These are phyloP conservation scores for Spizaetus ornatus DNA, from an alignment of 2,113 vertebrate species.

Conservation along the genomic window DNA sequence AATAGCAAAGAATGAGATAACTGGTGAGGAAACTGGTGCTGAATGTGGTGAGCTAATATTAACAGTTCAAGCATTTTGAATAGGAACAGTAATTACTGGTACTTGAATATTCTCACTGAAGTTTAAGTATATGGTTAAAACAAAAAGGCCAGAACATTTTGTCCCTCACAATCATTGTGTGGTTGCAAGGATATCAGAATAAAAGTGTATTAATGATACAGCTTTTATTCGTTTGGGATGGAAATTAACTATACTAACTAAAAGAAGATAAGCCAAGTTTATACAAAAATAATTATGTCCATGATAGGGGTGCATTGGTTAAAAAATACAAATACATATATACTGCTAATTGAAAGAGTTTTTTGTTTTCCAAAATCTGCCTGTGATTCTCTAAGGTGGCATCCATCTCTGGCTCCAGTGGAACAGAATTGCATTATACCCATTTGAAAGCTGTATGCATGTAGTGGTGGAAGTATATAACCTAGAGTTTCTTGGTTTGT, in stretches of 20 bases:
- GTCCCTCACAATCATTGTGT: background rate
- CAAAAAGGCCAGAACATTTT: background rate
- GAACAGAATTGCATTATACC: background rate
- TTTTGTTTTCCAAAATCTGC: background rate
- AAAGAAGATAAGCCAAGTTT: background rate
- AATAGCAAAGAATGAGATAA: background rate
- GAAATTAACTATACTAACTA: background rate
- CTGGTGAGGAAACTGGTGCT: background rate
- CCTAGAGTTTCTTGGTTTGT: background rate
- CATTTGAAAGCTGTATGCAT: background rate
- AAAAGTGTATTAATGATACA: background rate
- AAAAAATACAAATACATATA: background rate
- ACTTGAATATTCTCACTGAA: background rate
- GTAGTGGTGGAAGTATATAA: background rate
- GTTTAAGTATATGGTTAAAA: background rate
- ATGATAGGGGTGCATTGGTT: background rate
- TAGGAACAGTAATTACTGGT: background rate
- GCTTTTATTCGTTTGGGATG: background rate
- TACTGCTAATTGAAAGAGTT: background rate
- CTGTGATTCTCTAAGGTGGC: background rate
- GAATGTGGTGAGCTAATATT: background rate
- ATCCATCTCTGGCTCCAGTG: background rate
- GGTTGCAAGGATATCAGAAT: background rate
- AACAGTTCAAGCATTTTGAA: background rate
- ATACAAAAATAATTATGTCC: background rate